Evolutionary conservation across 2,888 invertebrate species (phyloP), one percentile per base, ranked within the genome.

Genomic region (Athalia circularis): DNA sequence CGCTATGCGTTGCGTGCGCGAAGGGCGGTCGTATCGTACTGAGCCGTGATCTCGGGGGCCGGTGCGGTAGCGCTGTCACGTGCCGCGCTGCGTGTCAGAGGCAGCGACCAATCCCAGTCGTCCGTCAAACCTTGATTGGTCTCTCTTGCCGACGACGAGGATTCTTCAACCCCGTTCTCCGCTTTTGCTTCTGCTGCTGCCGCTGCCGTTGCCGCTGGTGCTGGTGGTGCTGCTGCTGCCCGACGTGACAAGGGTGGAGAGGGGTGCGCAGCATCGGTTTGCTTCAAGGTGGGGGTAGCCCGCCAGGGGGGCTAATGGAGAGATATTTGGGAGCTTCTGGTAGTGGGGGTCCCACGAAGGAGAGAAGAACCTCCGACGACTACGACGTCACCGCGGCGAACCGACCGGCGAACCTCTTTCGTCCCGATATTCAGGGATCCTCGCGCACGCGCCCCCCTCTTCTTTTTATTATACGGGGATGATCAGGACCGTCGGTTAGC

Each of bases 51-150:
- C 87, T 87, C 86, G 86, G 86, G 75, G 85, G 84, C 89, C 88
- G 88, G 90, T 89, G 90, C 89, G 89, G 89, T 89, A 89, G 88
- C 87, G 75, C 62, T 90, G 90, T 90, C 90, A 90, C 90, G 90
- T 90, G 90, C 90, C 87, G 87, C 87, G 88, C 88, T 91, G 91
- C 91, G 89, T 88, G 88, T 86, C 89, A 88, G 87, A 85, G 89
- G 90, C 90, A 88, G 86, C 88, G 89, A 89, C 90, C 90, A 90
- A 90, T 90, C 90, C 89, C 88, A 88, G 88, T 87, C 90, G 89
- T 90, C 89, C 90, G 90, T 90, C 92, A 92, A 92, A 91, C 92
- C 92, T 92, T 92, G 92, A 92, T 92, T 92, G 92, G 92, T 91
- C 91, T 92, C 91, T 91, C 91, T 90, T 84, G 83, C 84, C 84